These are phyloP conservation scores for Pachyramphus minor DNA, from an alignment of 2,113 vertebrate genomes.

Conservation along the genomic window DNA sequence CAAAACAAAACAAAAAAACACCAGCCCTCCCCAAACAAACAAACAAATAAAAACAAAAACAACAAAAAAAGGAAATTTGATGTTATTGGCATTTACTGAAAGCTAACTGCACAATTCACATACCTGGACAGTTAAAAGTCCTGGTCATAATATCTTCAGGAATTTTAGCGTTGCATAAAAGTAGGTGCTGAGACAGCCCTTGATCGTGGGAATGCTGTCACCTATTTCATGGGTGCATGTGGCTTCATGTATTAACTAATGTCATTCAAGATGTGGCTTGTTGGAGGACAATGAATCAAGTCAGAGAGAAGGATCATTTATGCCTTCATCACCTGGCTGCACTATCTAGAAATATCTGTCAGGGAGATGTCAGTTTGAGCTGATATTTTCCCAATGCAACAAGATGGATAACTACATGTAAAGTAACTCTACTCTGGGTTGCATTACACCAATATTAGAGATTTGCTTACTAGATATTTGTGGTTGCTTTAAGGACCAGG, in stretches of 20 bases:
- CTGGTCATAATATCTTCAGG: neutral
- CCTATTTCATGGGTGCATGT: neutral
- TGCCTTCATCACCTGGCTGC: neutral
- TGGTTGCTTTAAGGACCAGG: neutral
- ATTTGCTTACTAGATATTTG: neutral
- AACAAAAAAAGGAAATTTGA: neutral
- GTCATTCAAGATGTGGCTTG: neutral
- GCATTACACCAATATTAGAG: neutral
- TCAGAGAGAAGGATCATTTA: neutral
- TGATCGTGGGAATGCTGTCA: neutral
- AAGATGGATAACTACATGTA: neutral
- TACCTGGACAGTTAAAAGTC: neutral
- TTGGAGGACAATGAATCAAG: neutral
- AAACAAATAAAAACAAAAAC: neutral
- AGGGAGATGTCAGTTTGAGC: neutral
- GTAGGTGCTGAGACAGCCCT: neutral
- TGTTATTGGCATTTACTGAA: neutral
- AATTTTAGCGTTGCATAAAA: neutral
- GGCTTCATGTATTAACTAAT: neutral
- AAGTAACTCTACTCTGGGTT: neutral
- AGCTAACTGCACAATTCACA: neutral
- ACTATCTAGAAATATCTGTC: neutral
- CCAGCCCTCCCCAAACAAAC: too few relatives aligned
- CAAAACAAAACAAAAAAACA: too few relatives aligned
- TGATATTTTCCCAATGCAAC: neutral